Evolutionary conservation across 2,888 invertebrate species (phyloP), one percentile per base, ranked within the genome.

Genomic region (Dicyrtomina minuta): DNA sequence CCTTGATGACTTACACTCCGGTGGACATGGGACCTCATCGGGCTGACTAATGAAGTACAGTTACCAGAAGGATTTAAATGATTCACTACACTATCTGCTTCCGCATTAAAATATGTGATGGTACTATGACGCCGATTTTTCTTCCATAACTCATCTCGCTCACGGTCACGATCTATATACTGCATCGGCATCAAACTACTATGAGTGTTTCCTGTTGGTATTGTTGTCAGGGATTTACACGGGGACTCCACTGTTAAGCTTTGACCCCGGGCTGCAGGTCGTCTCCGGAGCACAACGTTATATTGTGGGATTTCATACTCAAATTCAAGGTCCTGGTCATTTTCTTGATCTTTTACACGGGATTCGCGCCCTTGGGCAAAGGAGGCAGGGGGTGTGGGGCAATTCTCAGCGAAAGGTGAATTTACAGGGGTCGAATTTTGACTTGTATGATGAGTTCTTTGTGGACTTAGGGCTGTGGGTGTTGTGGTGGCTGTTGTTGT

Each of bases 71-170:
- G n/a, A n/a, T n/a, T n/a, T 3, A 8, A 33, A 33, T 8, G 3
- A 3, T 3, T 33, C 33, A 33, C 4, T 8, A 33, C 33, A 33
- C 8, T 75, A 66, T 77, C 78, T 10, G 78, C 78, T 72, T 78
- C 76, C 39, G 75, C 71, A 51, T 75, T 78, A 70, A 74, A 77
- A 24, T 78, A 76, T 44, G 75, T 74, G 24, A 77, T 61, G 0
- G 76, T 78, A 62, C 70, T 71, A 59, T 75, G 75, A 20, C 78
- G 58, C 22, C 77, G 66, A 60, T 74, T 76, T 46, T 27, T 56
- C n/a, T 56, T 33, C 33, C 33, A 33, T 33, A 33, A 33, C 8
- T 33, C 33, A 33, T 33, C 33, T 8, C 33, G 3, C 3, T 3
- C 33, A 33, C 4, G 3, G 8, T 33, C 33, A 3, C 33, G 3